A percentile compares a stretch with the other conserved stretches of the same genome.
Evolutionary conservation across 2,797 vertebrate genomes (phyloP).

Genomic region (Sebastes hubbsi): DNA sequence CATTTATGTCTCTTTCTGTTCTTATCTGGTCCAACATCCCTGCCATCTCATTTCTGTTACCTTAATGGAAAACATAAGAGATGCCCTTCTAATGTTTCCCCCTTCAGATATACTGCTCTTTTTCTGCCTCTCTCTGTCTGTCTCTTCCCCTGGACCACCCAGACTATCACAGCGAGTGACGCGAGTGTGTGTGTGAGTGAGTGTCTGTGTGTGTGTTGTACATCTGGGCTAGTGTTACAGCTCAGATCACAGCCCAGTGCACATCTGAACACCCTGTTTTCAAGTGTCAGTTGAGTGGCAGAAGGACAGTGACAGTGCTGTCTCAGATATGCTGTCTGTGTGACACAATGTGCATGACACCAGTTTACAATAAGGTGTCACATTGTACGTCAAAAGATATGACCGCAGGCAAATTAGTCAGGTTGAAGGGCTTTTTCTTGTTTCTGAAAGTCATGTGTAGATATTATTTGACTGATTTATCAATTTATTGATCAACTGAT

Average conservation of each 20-base stretch:
- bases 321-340: constrained; percentile 45
- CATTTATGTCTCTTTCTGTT: constrained; percentile 67
- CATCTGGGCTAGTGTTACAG: constrained; percentile 57
- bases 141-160: constrained; percentile 62
- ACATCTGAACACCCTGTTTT: constrained; percentile 70
- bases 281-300: constrained; percentile 68
- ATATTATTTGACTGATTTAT: constrained; percentile 29
- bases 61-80: constrained; percentile 75
- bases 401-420: background rate
- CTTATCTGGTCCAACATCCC: constrained; percentile 69
- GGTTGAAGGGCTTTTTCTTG: background rate
- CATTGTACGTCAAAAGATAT: background rate
- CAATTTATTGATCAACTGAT: constrained; percentile 23
- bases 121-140: constrained; percentile 30
- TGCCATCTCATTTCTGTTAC: constrained; percentile 65
- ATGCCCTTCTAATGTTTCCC: constrained; percentile 68
- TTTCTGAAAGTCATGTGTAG: background rate
- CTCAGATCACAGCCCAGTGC: constrained; percentile 67
- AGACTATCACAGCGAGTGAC: constrained; percentile 50
- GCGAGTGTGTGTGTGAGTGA: constrained; percentile 2
- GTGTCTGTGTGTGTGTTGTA: constrained; percentile 28
- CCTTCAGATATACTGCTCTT: constrained; percentile 57
- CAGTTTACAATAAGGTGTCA: constrained; percentile 49
- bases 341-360: constrained; percentile 56
- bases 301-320: constrained; percentile 51